Evolutionary conservation across 2,113 vertebrate genomes (phyloP).

Genomic region (Nibea albiflora): DNA sequence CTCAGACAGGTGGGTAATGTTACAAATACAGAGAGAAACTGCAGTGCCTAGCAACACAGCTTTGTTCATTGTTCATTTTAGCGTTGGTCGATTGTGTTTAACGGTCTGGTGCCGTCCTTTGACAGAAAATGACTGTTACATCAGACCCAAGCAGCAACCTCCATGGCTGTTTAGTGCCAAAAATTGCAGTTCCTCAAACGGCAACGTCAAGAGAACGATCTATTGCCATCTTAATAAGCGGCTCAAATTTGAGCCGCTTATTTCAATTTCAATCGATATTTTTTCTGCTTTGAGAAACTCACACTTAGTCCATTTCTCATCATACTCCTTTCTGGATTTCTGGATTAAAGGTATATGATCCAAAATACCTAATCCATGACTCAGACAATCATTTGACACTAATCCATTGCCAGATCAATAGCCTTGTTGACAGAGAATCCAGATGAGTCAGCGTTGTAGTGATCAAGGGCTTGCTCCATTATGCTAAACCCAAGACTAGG

Average conservation of each 20-base stretch:
- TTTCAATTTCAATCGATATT: too few relatives aligned
- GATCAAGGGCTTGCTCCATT: constrained; percentile 26
- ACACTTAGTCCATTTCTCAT: not conserved
- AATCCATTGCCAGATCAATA: constrained; percentile 54
- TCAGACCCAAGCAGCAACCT: too few relatives aligned
- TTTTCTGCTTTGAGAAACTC: not conserved
- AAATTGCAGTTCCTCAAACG: too few relatives aligned
- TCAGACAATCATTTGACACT: constrained; percentile 49
- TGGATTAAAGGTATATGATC: constrained; percentile 1
- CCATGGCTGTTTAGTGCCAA: too few relatives aligned
- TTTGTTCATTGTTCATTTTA: too few relatives aligned
- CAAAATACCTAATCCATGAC: constrained; percentile 35
- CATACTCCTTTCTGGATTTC: not conserved
- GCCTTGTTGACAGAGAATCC: constrained; percentile 48
- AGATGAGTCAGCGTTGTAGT: constrained; percentile 50
- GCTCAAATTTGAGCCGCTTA: not conserved
- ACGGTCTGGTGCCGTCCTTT: too few relatives aligned
- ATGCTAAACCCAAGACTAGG: constrained; percentile 50
- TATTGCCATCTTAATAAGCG: not conserved
- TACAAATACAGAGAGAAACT: too few relatives aligned
- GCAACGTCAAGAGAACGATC: not conserved
- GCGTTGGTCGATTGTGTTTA: too few relatives aligned
- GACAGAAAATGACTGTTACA: too few relatives aligned
- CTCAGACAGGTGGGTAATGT: too few relatives aligned
- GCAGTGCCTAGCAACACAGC: too few relatives aligned